Conservation (phyloP, 2,888 invertebrate species). For the Sussaba pulchella region DNA sequence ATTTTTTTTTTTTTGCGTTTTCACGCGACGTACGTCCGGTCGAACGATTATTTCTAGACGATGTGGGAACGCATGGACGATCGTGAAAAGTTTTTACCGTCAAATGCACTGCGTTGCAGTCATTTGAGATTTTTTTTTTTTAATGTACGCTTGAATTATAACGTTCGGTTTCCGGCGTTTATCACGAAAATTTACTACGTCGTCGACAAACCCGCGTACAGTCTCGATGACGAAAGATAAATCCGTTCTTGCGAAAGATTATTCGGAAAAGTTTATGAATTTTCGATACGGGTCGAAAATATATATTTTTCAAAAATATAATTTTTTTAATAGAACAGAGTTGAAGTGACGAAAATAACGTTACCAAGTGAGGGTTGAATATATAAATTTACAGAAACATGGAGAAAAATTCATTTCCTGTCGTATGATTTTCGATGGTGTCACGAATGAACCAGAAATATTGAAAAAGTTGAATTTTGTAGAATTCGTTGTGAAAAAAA, state of each 20-base stretch:
- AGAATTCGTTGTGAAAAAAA: no score
- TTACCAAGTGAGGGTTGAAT: no score
- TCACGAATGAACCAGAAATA: no score
- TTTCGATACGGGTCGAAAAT: no score
- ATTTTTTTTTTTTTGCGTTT: no score
- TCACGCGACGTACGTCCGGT: conserved; percentile 46
- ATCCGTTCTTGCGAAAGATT: background rate
- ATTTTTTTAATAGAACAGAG: no score
- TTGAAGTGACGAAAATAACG: no score
- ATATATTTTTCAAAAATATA: no score
- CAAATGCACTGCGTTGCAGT: conserved; percentile 20
- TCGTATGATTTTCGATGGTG: no score
- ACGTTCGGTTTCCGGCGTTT: conserved; percentile 60
- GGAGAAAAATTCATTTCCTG: no score
- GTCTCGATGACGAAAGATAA: background rate
- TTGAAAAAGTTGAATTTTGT: no score
- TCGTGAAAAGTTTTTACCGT: conserved; percentile 66
- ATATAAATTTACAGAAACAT: no score
- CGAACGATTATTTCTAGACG: conserved; percentile 48
- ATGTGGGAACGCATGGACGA: conserved; percentile 34
- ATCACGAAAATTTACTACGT: conserved; percentile 24
- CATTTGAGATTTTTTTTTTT: background rate
- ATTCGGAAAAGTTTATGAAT: background rate
- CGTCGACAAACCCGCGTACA: background rate
- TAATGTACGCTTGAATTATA: conserved; percentile 45